Evolutionary conservation across 2,888 invertebrate genomes (phyloP).

Genomic region (Epinotia ramella): DNA sequence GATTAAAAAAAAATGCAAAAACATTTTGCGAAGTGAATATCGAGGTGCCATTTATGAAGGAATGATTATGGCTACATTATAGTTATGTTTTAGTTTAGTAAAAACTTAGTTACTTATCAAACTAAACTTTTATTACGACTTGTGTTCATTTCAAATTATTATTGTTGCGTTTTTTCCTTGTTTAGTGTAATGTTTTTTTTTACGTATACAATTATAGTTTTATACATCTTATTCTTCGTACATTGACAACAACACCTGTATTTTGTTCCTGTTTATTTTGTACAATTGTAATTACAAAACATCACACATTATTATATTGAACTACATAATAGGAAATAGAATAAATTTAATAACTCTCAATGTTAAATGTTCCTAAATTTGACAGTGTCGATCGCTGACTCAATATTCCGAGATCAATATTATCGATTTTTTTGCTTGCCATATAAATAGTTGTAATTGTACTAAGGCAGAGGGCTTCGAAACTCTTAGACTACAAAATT

Average conservation of each 20-base stretch:
- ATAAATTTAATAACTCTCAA: slow-evolving; percentile 80
- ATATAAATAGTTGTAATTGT: slow-evolving; percentile 61
- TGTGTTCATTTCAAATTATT: slow-evolving; percentile 74
- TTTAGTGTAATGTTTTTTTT: slow-evolving; percentile 50
- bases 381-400: slow-evolving; percentile 76
- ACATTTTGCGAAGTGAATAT: slow-evolving; percentile 75
- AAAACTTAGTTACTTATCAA: slow-evolving; percentile 67
- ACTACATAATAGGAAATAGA: slow-evolving; percentile 77
- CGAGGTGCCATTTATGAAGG: slow-evolving; percentile 78
- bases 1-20: slow-evolving; percentile 53
- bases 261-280: slow-evolving; percentile 67
- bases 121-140: slow-evolving; percentile 69
- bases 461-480: slow-evolving; percentile 27
- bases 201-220: slow-evolving; percentile 53
- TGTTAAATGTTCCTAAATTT: slow-evolving; percentile 85
- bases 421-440: slow-evolving; percentile 76
- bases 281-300: slow-evolving; percentile 66
- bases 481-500: slow-evolving; percentile 34
- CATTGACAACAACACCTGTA: slow-evolving; percentile 57
- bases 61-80: slow-evolving; percentile 78
- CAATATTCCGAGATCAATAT: slow-evolving; percentile 63
- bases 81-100: slow-evolving; percentile 71
- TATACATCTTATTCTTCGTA: slow-evolving; percentile 56
- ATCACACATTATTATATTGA: slow-evolving; percentile 64
- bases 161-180: slow-evolving; percentile 67